Evolutionary conservation across 2,797 vertebrate genomes (phyloP), one percentile per base, ranked within the genome.

Genomic region (Cuniculus paca): DNA sequence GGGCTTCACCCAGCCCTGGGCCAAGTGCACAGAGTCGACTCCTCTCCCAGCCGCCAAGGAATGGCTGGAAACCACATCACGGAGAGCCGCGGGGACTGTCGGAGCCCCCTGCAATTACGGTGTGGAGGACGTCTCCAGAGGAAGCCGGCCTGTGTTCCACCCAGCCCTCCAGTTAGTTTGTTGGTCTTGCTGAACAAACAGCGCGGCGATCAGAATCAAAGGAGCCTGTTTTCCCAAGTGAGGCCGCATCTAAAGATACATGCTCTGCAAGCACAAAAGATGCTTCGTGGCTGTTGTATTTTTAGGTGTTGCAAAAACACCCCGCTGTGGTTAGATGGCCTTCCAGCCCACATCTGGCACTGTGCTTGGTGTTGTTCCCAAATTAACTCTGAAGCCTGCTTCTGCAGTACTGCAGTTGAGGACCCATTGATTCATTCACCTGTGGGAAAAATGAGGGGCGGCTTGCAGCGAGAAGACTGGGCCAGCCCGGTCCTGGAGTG

Each of bases 41-140:
- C 58, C 58, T 34, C 26, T 20, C 91, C 77, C 77, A 68, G 82
- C 82, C 70, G 75, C 50, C 61, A 26, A 86, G 80, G 93, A 79
- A 68, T 6, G 1, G 6, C 95, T 12, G 1, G 75, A 95, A 97
- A 97, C 98, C 98, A 95, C 98, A 97, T 16, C 0, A 20, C 0
- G 0, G 79, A 45, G 26, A 52, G 63, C 58, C 5, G 0, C 52
- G 9, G 94, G 94, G 61, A 90, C 68, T 24, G 13, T 75, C 24
- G 72, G 0, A 0, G 72, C 50, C 3, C 3, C 65, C 95, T 88
- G 61, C 97, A 98, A 98, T 98, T 94, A 94, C 0, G 20, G 94
- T 74, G 74, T 79, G 28, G 26, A 61, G 86, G 42, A 88, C 84
- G 96, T 75, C 95, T 74, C 89, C 45, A 34, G 61, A 79, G 79